Conservation (phyloP, 2,888 invertebrate genomes). For the Habroteleia sp. region DNA sequence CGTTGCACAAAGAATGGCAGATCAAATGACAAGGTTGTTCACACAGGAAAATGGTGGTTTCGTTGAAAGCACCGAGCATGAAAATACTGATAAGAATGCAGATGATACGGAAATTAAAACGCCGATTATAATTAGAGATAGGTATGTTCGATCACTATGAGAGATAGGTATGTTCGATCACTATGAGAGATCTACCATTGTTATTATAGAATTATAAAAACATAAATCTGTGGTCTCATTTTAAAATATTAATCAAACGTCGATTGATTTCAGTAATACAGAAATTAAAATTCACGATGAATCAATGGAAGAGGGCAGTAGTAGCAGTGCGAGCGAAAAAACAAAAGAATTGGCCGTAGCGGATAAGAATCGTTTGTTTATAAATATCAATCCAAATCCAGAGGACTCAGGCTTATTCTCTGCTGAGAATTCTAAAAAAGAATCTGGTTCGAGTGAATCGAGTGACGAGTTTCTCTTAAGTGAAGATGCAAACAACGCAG, state of each 20-base stretch:
- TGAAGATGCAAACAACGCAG: constrained; percentile 76
- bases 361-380: constrained; percentile 70
- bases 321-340: constrained; percentile 47
- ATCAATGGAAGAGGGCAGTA: constrained; percentile 59
- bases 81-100: constrained; percentile 48
- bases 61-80: constrained; percentile 67
- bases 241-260: neutral
- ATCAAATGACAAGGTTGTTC: constrained; percentile 84
- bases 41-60: constrained; percentile 74
- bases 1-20: constrained; percentile 87
- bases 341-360: constrained; percentile 29
- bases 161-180: constrained; percentile 39
- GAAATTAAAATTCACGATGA: constrained; percentile 46
- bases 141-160: constrained; percentile 26
- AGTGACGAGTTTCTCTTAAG: constrained; percentile 79
- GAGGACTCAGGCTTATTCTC: constrained; percentile 80
- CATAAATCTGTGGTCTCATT: too few relatives aligned
- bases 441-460: constrained; percentile 79
- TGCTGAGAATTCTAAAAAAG: constrained; percentile 78
- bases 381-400: constrained; percentile 75
- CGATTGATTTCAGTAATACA: constrained; percentile 24
- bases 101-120: constrained; percentile 61
- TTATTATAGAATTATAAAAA: neutral
- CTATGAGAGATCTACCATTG: constrained; percentile 27
- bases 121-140: constrained; percentile 39